Conservation (phyloP, 2,888 invertebrate species). For the Eupithecia dodoneata region DNA sequence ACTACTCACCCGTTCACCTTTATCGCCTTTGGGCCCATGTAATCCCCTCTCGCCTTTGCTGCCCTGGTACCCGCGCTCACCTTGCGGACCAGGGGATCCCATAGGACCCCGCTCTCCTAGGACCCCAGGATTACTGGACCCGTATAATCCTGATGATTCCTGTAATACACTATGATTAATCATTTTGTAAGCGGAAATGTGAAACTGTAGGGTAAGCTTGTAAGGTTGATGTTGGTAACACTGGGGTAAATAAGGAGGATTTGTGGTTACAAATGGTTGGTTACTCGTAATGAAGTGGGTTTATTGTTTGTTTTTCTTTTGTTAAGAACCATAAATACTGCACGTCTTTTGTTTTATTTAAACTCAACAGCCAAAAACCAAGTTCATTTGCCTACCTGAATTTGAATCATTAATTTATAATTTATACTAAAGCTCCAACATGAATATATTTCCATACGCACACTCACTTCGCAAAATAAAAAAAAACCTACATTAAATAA, state of each 20-base stretch:
- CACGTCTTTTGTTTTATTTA: background rate
- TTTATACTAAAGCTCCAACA: background rate
- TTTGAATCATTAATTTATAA: background rate
- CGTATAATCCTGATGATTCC: conserved; percentile 81
- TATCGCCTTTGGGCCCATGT: conserved; percentile 86
- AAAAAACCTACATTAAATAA: background rate
- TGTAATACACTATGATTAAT: conserved; percentile 61
- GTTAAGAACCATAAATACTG: background rate
- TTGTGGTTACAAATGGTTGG: background rate
- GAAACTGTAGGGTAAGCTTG: conserved; percentile 3
- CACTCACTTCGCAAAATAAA: background rate
- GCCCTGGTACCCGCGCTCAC: conserved; percentile 86
- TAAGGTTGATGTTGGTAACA: conserved; percentile 8
- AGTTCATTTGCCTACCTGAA: background rate
- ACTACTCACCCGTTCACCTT: conserved; percentile 89
- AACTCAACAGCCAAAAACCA: background rate
- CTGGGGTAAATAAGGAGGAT: conserved; percentile 2
- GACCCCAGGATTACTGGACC: conserved; percentile 83
- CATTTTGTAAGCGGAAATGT: conserved; percentile 46
- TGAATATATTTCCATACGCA: background rate
- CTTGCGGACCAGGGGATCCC: conserved; percentile 86
- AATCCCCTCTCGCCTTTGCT: conserved; percentile 86
- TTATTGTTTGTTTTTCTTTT: background rate
- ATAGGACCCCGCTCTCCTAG: conserved; percentile 87
- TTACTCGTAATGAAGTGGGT: background rate